phyloP scores from a whole-genome alignment of 2,797 vertebrate genomes.

The Momotus momota region DNA sequence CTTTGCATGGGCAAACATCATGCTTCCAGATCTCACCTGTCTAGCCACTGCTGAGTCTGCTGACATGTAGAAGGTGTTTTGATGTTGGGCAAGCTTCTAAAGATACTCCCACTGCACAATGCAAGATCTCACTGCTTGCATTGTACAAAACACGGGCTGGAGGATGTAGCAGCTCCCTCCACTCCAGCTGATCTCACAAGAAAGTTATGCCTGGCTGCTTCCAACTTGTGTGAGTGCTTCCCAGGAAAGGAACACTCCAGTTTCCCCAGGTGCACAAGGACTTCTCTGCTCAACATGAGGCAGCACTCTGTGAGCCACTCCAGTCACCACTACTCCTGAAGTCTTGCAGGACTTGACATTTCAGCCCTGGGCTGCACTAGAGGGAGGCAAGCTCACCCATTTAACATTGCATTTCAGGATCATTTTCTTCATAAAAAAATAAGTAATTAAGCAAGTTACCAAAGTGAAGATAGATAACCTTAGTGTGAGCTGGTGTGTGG shows the following conservation, averaged over 20 bases:
- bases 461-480: neutral
- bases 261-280: neutral
- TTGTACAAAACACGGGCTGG: fast-evolving
- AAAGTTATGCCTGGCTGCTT: neutral
- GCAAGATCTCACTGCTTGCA: fast-evolving
- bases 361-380: neutral
- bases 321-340: neutral
- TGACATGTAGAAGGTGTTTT: fast-evolving
- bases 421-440: neutral
- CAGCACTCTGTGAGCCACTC: neutral
- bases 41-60: neutral
- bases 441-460: neutral
- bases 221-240: neutral
- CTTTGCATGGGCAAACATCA: fast-evolving
- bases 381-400: neutral
- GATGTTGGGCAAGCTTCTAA: neutral
- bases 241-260: neutral
- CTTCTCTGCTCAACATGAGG: fast-evolving
- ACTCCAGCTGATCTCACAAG: neutral
- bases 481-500: neutral
- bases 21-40: neutral
- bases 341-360: neutral
- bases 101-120: fast-evolving
- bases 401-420: neutral
- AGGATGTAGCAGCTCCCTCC: neutral